Percentiles rank a stretch among this genome's conserved stretches.
Evolutionary conservation across 1,140 invertebrate genomes (phyloP).

Genomic region (Chlorops oryzae): DNA sequence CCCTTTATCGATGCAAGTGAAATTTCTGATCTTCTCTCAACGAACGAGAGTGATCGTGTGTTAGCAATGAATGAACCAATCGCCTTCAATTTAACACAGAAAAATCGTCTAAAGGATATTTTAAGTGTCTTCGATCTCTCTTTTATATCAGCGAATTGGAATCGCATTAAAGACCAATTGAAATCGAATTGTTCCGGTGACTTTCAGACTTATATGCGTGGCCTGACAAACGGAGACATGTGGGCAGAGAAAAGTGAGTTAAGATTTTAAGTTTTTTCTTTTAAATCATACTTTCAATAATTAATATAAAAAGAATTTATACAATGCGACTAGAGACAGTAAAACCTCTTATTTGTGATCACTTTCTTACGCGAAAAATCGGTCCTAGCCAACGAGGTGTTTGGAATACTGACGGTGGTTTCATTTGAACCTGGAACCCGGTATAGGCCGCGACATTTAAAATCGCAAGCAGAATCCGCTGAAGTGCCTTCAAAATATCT

Average conservation of each 20-base stretch:
- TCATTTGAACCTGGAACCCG: no score
- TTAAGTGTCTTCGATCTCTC: conserved; percentile 52
- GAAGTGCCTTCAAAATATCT: no score
- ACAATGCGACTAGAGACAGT: no score
- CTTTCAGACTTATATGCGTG: conserved; percentile 58
- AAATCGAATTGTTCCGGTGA: conserved; percentile 53
- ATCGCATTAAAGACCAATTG: conserved; percentile 38
- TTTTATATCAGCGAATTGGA: conserved; percentile 50
- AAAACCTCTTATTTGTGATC: conserved; percentile 12
- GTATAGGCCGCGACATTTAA: no score
- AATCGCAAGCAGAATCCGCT: no score
- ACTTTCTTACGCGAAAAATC: conserved; percentile 7
- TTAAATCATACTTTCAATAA: conserved; percentile 4
- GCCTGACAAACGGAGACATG: conserved; percentile 54
- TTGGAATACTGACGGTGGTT: no score
- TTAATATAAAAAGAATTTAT: no score
- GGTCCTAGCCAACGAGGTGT: conserved; percentile 13
- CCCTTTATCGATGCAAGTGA: no score
- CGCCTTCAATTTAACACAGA: no score
- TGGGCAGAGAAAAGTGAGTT: conserved; percentile 72
- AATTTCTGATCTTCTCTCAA: no score
- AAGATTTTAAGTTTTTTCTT: conserved; percentile 8
- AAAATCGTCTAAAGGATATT: conserved; percentile 53
- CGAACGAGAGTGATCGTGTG: no score
- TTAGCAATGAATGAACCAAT: no score